Evolutionary conservation across 2,113 vertebrate genomes (phyloP).

Genomic region (Grus americana): DNA sequence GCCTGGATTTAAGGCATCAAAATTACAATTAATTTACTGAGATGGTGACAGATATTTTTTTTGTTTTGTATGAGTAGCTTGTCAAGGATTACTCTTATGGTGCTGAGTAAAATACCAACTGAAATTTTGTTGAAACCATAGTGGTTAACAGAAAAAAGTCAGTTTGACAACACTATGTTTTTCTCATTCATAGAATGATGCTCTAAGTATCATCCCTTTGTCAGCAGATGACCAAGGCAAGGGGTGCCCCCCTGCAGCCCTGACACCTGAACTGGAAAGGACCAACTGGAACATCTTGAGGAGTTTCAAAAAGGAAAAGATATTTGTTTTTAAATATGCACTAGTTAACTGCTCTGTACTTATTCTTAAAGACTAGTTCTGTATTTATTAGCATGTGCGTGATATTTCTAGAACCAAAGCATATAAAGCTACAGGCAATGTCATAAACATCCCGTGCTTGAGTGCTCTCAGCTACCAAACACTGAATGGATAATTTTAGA

Average conservation of each 20-base stretch:
- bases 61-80: not conserved
- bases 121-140: not conserved
- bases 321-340: not conserved
- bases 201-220: not conserved
- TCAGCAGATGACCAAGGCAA: not conserved
- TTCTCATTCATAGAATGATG: not conserved
- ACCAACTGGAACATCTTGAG: not conserved
- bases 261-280: not conserved
- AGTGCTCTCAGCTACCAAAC: not conserved
- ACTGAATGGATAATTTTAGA: not conserved
- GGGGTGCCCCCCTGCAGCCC: rapidly evolving
- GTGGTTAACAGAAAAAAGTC: not conserved
- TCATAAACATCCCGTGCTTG: not conserved
- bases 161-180: not conserved
- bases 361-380: not conserved
- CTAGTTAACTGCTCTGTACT: not conserved
- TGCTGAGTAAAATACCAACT: not conserved
- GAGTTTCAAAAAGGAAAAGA: not conserved
- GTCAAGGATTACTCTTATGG: not conserved
- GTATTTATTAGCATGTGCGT: not conserved
- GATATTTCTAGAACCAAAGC: not conserved
- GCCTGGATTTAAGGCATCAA: not conserved
- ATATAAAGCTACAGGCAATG: not conserved
- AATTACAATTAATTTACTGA: not conserved
- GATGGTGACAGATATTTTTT: not conserved